Conservation (phyloP, 2,113 vertebrate genomes). For the Stictonetta naevosa region DNA sequence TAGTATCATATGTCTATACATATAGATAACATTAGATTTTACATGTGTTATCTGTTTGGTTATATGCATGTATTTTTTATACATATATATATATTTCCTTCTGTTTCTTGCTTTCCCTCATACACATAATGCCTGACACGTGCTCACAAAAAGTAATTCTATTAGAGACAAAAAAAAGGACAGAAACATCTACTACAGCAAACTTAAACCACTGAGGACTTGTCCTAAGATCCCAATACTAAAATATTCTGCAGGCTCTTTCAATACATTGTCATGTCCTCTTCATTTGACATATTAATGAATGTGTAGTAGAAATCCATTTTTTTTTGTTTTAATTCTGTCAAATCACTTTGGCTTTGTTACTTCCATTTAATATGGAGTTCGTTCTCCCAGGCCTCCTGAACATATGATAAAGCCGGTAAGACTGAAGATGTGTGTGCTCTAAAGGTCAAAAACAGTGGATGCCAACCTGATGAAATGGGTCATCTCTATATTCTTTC, state of each 20-base stretch:
- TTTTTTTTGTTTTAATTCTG: background rate
- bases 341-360: background rate
- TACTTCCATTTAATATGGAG: background rate
- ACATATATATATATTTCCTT: too few species aligned
- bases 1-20: background rate
- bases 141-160: background rate
- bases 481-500: slow-evolving; percentile 96
- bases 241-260: background rate
- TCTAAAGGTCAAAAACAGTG: background rate
- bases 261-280: background rate
- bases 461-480: slow-evolving; percentile 91
- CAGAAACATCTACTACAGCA: background rate
- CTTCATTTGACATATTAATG: background rate
- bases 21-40: background rate
- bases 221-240: background rate
- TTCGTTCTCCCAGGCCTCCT: background rate
- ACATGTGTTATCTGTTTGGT: background rate
- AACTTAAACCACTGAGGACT: background rate
- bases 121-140: background rate
- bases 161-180: background rate
- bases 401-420: background rate
- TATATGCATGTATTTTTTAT: background rate
- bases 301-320: background rate
- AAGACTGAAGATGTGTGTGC: background rate
- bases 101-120: too few species aligned